phyloP scores from a whole-genome alignment of 1,140 invertebrate species.

The Contarinia nasturtii region DNA sequence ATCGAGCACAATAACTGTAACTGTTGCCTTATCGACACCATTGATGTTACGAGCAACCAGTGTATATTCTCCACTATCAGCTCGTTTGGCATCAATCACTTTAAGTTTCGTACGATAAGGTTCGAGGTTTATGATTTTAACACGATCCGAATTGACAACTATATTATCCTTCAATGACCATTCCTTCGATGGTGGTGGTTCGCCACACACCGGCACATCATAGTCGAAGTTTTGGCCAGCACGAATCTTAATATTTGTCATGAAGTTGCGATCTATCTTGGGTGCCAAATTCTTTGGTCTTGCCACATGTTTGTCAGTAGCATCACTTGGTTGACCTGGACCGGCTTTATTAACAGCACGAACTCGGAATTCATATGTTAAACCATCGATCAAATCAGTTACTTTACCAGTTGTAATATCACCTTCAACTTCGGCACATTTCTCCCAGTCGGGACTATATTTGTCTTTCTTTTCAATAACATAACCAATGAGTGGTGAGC shows the following conservation, averaged over 20 bases:
- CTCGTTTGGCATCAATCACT: conserved; percentile 71
- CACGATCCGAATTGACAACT: conserved; percentile 58
- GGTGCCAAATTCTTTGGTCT: conserved; percentile 80
- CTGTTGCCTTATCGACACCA: conserved; percentile 69
- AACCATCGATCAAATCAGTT: conserved; percentile 74
- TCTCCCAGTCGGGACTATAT: conserved; percentile 71
- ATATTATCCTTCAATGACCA: conserved; percentile 73
- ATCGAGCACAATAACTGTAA: conserved; percentile 80
- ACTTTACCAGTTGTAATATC: conserved; percentile 69
- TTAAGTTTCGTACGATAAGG: conserved; percentile 77
- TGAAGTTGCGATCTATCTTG: conserved; percentile 82
- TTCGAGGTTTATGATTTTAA: conserved; percentile 63
- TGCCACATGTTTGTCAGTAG: conserved; percentile 72
- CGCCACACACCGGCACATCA: conserved; percentile 82
- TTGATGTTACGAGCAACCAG: conserved; percentile 81
- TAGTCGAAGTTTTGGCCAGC: conserved; percentile 87
- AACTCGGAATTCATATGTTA: conserved; percentile 85
- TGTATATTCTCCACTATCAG: conserved; percentile 77
- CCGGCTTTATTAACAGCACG: conserved; percentile 89
- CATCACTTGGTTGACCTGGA: conserved; percentile 72
- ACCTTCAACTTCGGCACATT: conserved; percentile 64
- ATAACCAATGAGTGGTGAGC: conserved; percentile 77
- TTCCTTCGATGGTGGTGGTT: conserved; percentile 82
- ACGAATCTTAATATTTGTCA: conserved; percentile 79
- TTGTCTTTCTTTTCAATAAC: conserved; percentile 93